phyloP scores from a whole-genome alignment of 2,888 invertebrate genomes.

The Dendrolimus houi region DNA sequence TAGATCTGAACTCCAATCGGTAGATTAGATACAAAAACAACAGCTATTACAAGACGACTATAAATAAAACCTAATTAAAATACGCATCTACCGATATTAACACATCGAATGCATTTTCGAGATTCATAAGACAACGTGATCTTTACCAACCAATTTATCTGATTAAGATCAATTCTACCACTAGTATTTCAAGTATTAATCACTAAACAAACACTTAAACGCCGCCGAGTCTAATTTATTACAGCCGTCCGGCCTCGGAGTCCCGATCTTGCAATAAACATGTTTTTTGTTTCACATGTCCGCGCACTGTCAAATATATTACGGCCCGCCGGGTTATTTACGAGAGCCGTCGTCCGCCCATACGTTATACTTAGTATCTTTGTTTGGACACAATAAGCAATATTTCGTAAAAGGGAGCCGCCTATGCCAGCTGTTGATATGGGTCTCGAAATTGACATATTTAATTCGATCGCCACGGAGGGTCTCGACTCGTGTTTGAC shows the following conservation, averaged over 20 bases:
- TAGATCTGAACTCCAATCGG: too few species aligned
- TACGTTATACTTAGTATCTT: constrained; percentile 77
- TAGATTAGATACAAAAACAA: too few species aligned
- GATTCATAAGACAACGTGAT: background rate
- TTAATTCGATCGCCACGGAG: constrained; percentile 74
- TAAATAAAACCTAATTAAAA: too few species aligned
- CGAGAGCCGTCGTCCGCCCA: constrained; percentile 73
- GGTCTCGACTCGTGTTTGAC: constrained; percentile 66
- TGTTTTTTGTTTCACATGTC: constrained; percentile 76
- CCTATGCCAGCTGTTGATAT: constrained; percentile 75
- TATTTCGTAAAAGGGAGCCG: constrained; percentile 73
- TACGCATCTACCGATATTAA: background rate
- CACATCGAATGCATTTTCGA: background rate
- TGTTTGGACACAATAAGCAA: constrained; percentile 77
- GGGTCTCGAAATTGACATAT: constrained; percentile 76
- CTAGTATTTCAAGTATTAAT: background rate
- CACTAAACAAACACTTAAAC: constrained; percentile 54
- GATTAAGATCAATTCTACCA: background rate
- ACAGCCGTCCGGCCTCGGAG: constrained; percentile 33
- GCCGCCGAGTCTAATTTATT: constrained; percentile 53
- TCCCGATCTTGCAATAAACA: constrained; percentile 67
- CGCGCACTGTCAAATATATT: constrained; percentile 77
- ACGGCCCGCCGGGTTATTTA: constrained; percentile 74
- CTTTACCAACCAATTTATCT: background rate
- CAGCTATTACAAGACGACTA: too few species aligned